Conservation (phyloP, 1,140 invertebrate species). For the Philopotamus ludificatus region DNA sequence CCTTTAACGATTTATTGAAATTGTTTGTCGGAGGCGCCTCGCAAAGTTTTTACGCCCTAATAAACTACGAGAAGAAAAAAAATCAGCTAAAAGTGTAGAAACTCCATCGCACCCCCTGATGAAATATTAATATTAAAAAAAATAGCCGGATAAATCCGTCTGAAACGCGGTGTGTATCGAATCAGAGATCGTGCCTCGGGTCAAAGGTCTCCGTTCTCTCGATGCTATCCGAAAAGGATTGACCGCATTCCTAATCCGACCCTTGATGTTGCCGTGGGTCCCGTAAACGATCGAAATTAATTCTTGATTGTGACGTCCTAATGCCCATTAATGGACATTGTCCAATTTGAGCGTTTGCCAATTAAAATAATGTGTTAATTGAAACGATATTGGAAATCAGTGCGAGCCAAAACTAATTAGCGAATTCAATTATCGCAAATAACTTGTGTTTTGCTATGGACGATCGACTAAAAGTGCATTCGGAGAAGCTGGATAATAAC, state of each 20-base stretch:
- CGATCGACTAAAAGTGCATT: too few species aligned
- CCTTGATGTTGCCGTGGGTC: slow-evolving; percentile 3
- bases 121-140: slow-evolving; percentile 37
- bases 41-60: slow-evolving; percentile 6
- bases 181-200: neutral
- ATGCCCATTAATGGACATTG: too few species aligned
- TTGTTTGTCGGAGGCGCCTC: neutral
- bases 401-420: too few species aligned
- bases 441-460: too few species aligned
- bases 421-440: too few species aligned
- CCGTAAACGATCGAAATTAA: slow-evolving; percentile 9
- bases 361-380: too few species aligned
- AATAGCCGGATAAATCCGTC: slow-evolving; percentile 22
- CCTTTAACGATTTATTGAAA: neutral
- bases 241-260: slow-evolving; percentile 7
- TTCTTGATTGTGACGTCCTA: neutral
- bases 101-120: neutral
- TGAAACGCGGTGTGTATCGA: slow-evolving; percentile 22
- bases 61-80: neutral
- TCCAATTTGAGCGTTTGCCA: too few species aligned
- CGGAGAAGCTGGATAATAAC: too few species aligned
- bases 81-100: neutral
- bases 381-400: too few species aligned
- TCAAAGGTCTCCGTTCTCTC: neutral
- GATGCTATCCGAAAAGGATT: slow-evolving; percentile 6